A percentile compares a stretch with the other conserved stretches of the same genome.
Conservation (phyloP, 2,888 invertebrate genomes). For the Stomorhina lunata region DNA sequence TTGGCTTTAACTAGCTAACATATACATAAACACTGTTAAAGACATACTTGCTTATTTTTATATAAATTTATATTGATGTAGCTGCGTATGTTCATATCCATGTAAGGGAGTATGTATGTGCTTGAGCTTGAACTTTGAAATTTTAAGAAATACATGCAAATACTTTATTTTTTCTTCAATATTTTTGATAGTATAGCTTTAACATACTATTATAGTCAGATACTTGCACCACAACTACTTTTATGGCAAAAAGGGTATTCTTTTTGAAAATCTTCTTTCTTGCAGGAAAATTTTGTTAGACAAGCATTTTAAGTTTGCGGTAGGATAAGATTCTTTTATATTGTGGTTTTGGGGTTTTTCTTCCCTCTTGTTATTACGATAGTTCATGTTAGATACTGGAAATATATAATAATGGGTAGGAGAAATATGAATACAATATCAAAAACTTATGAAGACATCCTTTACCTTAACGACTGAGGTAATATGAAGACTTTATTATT, state of each 20-base stretch:
- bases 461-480: too few species aligned
- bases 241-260: constrained; percentile 17
- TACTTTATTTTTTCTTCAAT: neutral
- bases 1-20: constrained; percentile 9
- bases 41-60: neutral
- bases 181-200: too few species aligned
- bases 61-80: too few species aligned
- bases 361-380: too few species aligned
- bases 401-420: neutral
- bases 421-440: neutral
- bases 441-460: too few species aligned
- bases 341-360: constrained; percentile 5
- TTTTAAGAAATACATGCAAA: constrained; percentile 7
- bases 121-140: neutral
- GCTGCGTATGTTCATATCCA: too few species aligned
- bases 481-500: too few species aligned
- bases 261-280: neutral
- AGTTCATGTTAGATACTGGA: neutral
- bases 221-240: neutral
- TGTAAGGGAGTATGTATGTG: too few species aligned
- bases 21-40: constrained; percentile 13
- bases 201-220: too few species aligned
- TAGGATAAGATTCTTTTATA: constrained; percentile 8
- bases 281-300: neutral
- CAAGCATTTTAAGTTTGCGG: constrained; percentile 45